Conservation (phyloP, 2,888 invertebrate genomes). For the Mayetiola destructor region DNA sequence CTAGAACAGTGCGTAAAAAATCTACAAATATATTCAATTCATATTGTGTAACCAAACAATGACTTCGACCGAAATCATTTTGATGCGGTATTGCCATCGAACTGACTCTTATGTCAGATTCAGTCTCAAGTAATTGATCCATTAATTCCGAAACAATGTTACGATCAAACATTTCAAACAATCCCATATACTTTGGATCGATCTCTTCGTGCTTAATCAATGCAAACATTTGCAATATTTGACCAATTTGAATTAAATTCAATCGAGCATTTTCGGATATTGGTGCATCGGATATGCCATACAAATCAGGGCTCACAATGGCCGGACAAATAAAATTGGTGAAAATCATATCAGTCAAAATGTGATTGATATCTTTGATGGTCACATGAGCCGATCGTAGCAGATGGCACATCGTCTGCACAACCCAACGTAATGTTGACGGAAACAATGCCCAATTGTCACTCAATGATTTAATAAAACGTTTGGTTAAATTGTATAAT, state of each 20-base stretch:
- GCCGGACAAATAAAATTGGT: constrained; percentile 92
- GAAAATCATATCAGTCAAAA: constrained; percentile 86
- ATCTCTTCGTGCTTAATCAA: constrained; percentile 70
- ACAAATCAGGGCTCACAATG: constrained; percentile 88
- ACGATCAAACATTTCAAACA: constrained; percentile 67
- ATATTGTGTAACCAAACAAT: constrained; percentile 50
- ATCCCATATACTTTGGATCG: constrained; percentile 54
- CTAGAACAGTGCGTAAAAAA: constrained; percentile 38
- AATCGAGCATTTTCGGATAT: constrained; percentile 82
- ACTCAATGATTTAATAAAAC: constrained; percentile 67
- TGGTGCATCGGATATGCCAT: constrained; percentile 85
- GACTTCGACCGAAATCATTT: constrained; percentile 46
- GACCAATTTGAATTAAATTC: constrained; percentile 80
- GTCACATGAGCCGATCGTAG: constrained; percentile 40
- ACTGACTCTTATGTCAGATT: constrained; percentile 30
- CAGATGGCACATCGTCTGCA: constrained; percentile 65
- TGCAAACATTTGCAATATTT: constrained; percentile 83
- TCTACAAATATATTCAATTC: constrained; percentile 48
- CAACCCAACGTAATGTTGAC: constrained; percentile 75
- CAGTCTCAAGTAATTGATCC: constrained; percentile 46
- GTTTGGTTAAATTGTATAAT: constrained; percentile 60
- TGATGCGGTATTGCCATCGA: constrained; percentile 29
- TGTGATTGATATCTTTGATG: constrained; percentile 38
- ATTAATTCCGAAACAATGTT: constrained; percentile 65
- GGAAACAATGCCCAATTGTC: constrained; percentile 86